phyloP scores from a whole-genome alignment of 2,888 invertebrate species.

The Neocrepidodera transversa region DNA sequence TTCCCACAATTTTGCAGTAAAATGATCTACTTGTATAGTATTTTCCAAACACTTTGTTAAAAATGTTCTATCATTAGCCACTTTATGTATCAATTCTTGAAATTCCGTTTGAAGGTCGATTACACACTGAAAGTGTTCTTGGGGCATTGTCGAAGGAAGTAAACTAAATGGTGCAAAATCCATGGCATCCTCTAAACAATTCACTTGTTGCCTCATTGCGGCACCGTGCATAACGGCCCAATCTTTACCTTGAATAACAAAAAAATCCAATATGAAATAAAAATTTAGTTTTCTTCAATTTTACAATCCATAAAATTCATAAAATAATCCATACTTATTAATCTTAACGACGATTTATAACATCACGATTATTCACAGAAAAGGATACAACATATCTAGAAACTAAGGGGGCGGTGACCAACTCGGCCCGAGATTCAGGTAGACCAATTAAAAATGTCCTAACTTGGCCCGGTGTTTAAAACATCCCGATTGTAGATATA shows the following conservation, averaged over 20 bases:
- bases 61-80: constrained; percentile 84
- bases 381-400: too few relatives aligned
- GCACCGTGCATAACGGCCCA: constrained; percentile 87
- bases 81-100: constrained; percentile 83
- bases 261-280: too few relatives aligned
- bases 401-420: too few relatives aligned
- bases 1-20: constrained; percentile 81
- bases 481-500: too few relatives aligned
- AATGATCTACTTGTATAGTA: constrained; percentile 86
- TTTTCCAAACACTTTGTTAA: constrained; percentile 75
- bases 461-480: too few relatives aligned
- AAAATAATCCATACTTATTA: too few relatives aligned
- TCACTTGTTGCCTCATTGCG: constrained; percentile 74
- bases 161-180: constrained; percentile 82
- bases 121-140: constrained; percentile 77
- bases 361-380: too few relatives aligned
- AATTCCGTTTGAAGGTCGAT: constrained; percentile 75
- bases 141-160: constrained; percentile 80
- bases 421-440: too few relatives aligned
- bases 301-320: too few relatives aligned
- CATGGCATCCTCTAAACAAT: constrained; percentile 72
- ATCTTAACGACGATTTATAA: too few relatives aligned
- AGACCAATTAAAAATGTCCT: too few relatives aligned
- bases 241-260: constrained; percentile 68
- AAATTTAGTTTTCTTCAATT: too few relatives aligned